Evolutionary conservation across 2,797 vertebrate species (phyloP).

Genomic region (Neosilurus mollespiculum): DNA sequence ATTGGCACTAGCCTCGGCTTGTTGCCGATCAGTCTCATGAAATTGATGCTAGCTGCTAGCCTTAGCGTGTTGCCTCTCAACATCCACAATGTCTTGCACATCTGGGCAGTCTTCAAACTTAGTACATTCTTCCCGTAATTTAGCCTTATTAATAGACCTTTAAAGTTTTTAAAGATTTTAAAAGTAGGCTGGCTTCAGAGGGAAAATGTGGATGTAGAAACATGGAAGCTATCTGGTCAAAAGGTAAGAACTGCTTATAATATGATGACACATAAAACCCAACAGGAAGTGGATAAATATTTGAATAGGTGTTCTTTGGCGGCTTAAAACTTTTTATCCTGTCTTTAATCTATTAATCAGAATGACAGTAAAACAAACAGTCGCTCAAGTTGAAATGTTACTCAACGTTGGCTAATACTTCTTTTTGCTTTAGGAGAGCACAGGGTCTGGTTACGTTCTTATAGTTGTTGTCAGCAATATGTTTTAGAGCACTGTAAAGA

Average conservation of each 20-base stretch:
- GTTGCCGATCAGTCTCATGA: too few relatives aligned
- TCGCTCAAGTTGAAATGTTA: neutral
- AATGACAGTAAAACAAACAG: constrained; percentile 8
- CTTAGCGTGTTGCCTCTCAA: too few relatives aligned
- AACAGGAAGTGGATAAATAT: neutral
- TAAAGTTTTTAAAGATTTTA: neutral
- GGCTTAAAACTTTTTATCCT: neutral
- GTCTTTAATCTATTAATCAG: neutral
- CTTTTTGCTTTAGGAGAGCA: neutral
- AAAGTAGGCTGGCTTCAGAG: neutral
- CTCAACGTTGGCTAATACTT: neutral
- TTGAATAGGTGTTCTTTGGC: neutral
- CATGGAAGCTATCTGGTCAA: neutral
- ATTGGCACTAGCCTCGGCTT: too few relatives aligned
- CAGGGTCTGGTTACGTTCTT: neutral
- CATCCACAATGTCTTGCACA: too few relatives aligned
- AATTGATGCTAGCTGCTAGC: too few relatives aligned
- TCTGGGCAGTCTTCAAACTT: too few relatives aligned
- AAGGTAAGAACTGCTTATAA: neutral
- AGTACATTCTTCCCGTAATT: neutral
- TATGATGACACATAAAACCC: neutral
- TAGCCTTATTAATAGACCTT: neutral
- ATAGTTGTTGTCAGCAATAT: too few relatives aligned
- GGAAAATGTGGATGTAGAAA: neutral
- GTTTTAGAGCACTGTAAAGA: neutral